Evolutionary conservation across 2,113 vertebrate species (phyloP).

Genomic region (Plecotus auritus): DNA sequence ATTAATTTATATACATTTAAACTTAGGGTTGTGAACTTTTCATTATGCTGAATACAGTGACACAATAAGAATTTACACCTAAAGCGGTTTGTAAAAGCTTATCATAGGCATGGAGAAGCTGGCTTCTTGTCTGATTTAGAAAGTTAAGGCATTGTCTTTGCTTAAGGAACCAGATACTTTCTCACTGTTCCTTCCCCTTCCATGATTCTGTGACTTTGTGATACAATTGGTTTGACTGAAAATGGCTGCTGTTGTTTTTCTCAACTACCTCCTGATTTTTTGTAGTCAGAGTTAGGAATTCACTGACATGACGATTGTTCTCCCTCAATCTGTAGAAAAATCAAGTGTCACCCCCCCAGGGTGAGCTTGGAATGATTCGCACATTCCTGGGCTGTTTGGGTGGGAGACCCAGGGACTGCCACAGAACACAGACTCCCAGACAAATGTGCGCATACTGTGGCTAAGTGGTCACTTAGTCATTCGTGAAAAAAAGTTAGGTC

Average conservation of each 20-base stretch:
- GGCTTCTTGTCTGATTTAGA: background rate
- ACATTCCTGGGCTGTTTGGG: no score
- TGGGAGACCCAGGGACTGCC: no score
- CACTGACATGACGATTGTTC: background rate
- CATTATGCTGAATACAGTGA: background rate
- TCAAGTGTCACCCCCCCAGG: no score
- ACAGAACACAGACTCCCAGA: no score
- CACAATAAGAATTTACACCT: background rate
- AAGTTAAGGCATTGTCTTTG: background rate
- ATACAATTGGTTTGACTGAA: background rate
- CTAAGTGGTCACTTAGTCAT: no score
- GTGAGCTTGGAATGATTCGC: no score
- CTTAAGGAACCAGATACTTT: background rate
- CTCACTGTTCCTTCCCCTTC: background rate
- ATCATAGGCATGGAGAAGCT: background rate
- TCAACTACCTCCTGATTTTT: background rate
- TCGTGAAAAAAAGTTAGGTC: no score
- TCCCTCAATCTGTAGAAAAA: no score
- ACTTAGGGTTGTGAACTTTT: no score
- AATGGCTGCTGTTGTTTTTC: background rate
- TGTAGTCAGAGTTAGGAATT: background rate
- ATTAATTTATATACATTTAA: no score
- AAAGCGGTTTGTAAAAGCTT: background rate
- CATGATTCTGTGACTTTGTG: background rate
- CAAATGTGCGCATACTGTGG: no score